Evolutionary conservation across 2,113 vertebrate genomes (phyloP).

Genomic region (Scatophagus argus): DNA sequence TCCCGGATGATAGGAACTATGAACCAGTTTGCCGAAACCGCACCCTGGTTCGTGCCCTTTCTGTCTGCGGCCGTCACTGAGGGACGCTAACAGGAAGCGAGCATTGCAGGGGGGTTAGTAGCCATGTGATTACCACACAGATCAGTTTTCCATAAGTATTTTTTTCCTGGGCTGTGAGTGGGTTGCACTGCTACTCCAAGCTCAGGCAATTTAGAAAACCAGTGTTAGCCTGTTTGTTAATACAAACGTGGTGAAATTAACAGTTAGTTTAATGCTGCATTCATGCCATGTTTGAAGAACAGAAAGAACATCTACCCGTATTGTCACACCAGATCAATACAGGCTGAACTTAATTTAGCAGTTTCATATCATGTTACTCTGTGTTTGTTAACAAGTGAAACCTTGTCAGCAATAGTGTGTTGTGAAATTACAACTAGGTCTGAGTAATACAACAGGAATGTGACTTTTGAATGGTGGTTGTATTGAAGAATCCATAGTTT

Average conservation of each 20-base stretch:
- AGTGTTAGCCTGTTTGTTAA: not conserved
- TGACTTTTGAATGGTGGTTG: too few relatives aligned
- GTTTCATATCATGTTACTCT: not conserved
- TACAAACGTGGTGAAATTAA: not conserved
- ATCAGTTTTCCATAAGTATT: slow-evolving; percentile 42
- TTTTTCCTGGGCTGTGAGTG: not conserved
- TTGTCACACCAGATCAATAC: not conserved
- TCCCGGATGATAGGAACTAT: slow-evolving; percentile 50
- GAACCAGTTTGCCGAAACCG: slow-evolving; percentile 42
- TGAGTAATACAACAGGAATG: too few relatives aligned
- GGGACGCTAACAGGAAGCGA: slow-evolving; percentile 67
- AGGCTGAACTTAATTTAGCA: not conserved
- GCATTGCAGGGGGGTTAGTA: slow-evolving; percentile 20
- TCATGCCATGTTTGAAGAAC: not conserved
- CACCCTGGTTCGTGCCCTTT: slow-evolving; percentile 55
- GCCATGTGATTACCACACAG: slow-evolving; percentile 45
- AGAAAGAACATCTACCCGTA: not conserved
- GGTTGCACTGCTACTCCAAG: not conserved
- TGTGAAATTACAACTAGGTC: too few relatives aligned
- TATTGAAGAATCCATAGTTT: too few relatives aligned
- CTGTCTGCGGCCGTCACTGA: slow-evolving; percentile 44
- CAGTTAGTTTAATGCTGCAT: not conserved
- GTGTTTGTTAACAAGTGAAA: not conserved
- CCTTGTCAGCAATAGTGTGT: too few relatives aligned
- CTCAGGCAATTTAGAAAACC: slow-evolving; percentile 20